Percentiles rank a stretch among this genome's conserved stretches.
These are phyloP conservation scores for Sphinx pinastri DNA, from an alignment of 2,888 invertebrate species.

Conservation along the genomic window DNA sequence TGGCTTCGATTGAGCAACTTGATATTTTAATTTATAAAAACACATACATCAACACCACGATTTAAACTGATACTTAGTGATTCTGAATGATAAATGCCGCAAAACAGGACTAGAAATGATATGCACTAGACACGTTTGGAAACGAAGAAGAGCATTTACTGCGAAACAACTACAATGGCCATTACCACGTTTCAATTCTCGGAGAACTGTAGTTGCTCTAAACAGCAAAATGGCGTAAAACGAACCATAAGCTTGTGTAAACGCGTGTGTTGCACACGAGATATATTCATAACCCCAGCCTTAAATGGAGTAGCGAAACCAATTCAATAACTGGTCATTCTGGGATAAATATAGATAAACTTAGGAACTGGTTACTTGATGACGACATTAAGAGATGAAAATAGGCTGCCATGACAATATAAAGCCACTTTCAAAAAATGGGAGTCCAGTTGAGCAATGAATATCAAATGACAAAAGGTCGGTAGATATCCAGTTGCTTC, in stretches of 20 bases:
- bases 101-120: slow-evolving; percentile 51
- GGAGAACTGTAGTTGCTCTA: slow-evolving; percentile 61
- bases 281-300: slow-evolving; percentile 67
- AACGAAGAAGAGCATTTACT: slow-evolving; percentile 76
- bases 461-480: too few species aligned
- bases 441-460: too few species aligned
- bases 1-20: background rate
- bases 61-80: slow-evolving; percentile 40
- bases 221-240: slow-evolving; percentile 73
- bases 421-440: background rate
- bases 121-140: slow-evolving; percentile 68
- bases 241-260: slow-evolving; percentile 53
- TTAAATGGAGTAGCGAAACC: slow-evolving; percentile 58
- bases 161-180: slow-evolving; percentile 70
- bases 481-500: too few species aligned
- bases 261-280: slow-evolving; percentile 61
- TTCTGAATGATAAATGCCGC: slow-evolving; percentile 49
- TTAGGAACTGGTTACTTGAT: background rate
- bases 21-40: slow-evolving; percentile 12
- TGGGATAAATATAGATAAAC: background rate
- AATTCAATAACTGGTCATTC: slow-evolving; percentile 36
- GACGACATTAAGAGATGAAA: background rate
- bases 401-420: background rate
- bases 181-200: slow-evolving; percentile 77
- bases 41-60: slow-evolving; percentile 32